Percentiles rank a stretch among this genome's conserved stretches.
Conservation (phyloP, 2,888 invertebrate species). For the Synanthedon myopaeformis region DNA sequence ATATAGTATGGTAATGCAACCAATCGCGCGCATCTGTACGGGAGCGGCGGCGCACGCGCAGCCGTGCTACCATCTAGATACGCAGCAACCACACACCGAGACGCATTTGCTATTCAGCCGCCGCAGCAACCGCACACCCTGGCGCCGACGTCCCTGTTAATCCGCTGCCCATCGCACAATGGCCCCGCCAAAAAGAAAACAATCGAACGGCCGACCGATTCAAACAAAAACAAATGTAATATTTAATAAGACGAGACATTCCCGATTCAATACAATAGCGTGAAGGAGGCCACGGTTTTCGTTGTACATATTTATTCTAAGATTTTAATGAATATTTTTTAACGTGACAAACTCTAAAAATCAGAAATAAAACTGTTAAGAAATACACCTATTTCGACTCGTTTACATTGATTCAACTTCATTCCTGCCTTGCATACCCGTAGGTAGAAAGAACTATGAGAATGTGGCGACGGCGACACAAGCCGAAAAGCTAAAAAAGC, state of each 20-base stretch:
- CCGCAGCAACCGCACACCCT: conserved; percentile 27
- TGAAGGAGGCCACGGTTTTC: conserved; percentile 2
- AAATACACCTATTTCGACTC: too few species aligned
- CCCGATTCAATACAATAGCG: conserved; percentile 34
- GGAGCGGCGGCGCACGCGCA: conserved; percentile 24
- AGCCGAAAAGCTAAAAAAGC: conserved; percentile 7
- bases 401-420: too few species aligned
- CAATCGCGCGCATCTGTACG: conserved; percentile 37
- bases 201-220: conserved; percentile 15
- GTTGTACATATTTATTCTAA: not conserved
- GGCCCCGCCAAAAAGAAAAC: conserved; percentile 40
- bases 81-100: conserved; percentile 25
- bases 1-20: conserved; percentile 32
- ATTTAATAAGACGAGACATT: conserved; percentile 10
- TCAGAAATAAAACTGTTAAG: too few species aligned
- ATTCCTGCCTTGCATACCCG: too few species aligned
- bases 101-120: conserved; percentile 49
- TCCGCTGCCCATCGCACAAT: conserved; percentile 54
- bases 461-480: conserved; percentile 13
- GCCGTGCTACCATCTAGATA: conserved; percentile 34
- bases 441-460: conserved; percentile 6
- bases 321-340: too few species aligned
- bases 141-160: conserved; percentile 62
- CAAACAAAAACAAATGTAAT: conserved; percentile 25
- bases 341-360: too few species aligned